Base-by-base conservation (phyloP, 2,113 vertebrate species). In the Origma solitaria region DNA sequence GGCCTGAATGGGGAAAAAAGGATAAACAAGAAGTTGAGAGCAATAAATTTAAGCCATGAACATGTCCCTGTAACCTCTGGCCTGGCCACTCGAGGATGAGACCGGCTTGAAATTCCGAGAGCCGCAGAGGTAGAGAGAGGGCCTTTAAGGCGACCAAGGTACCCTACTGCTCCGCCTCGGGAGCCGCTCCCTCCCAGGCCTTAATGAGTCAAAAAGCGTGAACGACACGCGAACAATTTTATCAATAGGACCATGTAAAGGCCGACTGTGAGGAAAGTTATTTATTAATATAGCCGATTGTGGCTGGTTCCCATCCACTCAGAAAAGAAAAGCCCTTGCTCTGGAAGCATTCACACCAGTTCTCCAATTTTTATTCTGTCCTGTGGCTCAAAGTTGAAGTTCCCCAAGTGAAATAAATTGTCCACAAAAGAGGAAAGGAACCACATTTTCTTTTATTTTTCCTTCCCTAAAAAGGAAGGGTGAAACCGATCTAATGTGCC, bases 141-240 rank as follows among this genome's bases (percentile, higher is more conserved):
- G 96, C 97, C 92, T 97, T 94, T 82, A 95, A 94, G 94, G 79
- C 76, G 95, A 84, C 80, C 95, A 93, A 98, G 97, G 98, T 96
- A 98, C 96, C 98, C 98, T 95, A 97, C 97, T 94, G 97, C 95
- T 98, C 96, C 96, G 92, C 98, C 98, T 96, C 93, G 96, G 97
- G 96, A 97, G 92, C 94, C 92, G 97, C 97, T 97, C 97, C 93
- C 95, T 96, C 96, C 96, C 95, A 11, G 95, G 95, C 95, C 98
- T 98, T 98, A 98, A 98, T 97, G 97, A 98, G 97, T 98, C 98
- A 98, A 99, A 99, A 98, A 98, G 98, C 98, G 98, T 98, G 98
- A 99, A 98, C 98, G 99, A 99, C 99, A 99, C 99, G 99, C 99
- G 99, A 99, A 98, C 98, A 98, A 98, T 98, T 98, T 98, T 98